phyloP scores from a whole-genome alignment of 2,888 invertebrate genomes.

The Tetragnatha montana region DNA sequence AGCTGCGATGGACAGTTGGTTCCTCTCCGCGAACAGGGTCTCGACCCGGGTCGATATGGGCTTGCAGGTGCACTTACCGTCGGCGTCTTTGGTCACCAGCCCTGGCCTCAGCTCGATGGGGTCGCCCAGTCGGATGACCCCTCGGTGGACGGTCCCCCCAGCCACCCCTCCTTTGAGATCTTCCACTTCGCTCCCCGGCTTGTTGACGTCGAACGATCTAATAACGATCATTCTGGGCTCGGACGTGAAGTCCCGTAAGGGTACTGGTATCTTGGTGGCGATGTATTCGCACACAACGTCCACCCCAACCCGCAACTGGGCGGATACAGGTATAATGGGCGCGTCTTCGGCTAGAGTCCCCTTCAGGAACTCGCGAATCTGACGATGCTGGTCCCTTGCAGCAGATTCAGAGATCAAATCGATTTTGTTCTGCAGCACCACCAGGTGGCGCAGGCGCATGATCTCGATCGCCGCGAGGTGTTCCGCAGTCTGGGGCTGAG shows the following conservation, averaged over 20 bases:
- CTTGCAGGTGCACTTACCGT: constrained; percentile 94
- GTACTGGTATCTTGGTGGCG: constrained; percentile 98
- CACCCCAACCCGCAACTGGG: constrained; percentile 99
- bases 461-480: constrained; percentile 99
- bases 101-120: constrained; percentile 99
- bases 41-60: constrained; percentile 98
- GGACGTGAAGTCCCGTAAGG: constrained; percentile 94
- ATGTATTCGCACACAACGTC: constrained; percentile 99
- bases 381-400: constrained; percentile 98
- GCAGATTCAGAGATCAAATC: constrained; percentile 98
- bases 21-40: constrained; percentile 97
- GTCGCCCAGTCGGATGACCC: constrained; percentile 92
- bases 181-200: constrained; percentile 98
- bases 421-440: constrained; percentile 99
- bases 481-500: constrained; percentile 99
- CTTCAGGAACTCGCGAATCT: constrained; percentile 97
- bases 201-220: constrained; percentile 86
- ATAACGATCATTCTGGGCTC: constrained; percentile 89
- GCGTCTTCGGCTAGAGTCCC: constrained; percentile 97
- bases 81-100: constrained; percentile 95
- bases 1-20: constrained; percentile 96
- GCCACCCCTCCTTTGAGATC: constrained; percentile 99
- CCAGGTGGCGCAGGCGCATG: constrained; percentile 98
- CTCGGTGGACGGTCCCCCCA: constrained; percentile 96
- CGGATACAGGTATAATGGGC: constrained; percentile 98